These are phyloP conservation scores for Papilio polytes DNA, from an alignment of 1,140 invertebrate species.

Conservation along the genomic window DNA sequence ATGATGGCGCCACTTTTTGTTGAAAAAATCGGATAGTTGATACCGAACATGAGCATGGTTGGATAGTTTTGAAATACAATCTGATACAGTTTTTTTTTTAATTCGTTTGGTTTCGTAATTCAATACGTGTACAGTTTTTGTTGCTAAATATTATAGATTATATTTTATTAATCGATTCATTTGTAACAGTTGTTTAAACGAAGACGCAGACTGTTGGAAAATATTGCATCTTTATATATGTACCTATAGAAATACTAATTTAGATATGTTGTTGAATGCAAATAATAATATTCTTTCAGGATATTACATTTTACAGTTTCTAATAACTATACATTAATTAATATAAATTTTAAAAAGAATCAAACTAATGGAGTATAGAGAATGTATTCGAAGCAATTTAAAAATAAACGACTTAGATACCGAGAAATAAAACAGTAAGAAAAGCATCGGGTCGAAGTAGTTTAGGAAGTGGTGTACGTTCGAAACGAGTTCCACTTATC, in stretches of 20 bases:
- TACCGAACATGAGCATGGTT: slow-evolving; percentile 59
- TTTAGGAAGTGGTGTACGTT: slow-evolving; percentile 58
- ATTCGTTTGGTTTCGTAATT: slow-evolving; percentile 48
- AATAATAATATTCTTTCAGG: too few species aligned
- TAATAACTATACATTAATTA: not conserved
- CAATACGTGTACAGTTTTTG: slow-evolving; percentile 37
- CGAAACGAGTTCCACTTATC: slow-evolving; percentile 76
- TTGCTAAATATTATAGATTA: slow-evolving; percentile 24
- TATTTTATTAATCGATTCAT: slow-evolving; percentile 1
- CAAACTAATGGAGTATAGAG: not conserved
- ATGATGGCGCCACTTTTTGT: slow-evolving; percentile 55
- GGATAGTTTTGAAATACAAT: slow-evolving; percentile 62
- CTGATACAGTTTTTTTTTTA: slow-evolving; percentile 55
- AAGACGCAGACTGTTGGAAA: slow-evolving; percentile 34
- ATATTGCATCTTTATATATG: too few species aligned
- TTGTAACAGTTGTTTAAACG: not conserved
- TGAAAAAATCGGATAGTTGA: slow-evolving; percentile 62
- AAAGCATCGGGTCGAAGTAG: slow-evolving; percentile 48
- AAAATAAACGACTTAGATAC: slow-evolving; percentile 24
- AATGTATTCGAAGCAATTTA: not conserved
- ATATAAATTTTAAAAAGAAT: not conserved
- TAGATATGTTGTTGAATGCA: too few species aligned
- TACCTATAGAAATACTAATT: not conserved
- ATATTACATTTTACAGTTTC: too few species aligned
- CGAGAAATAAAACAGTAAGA: slow-evolving; percentile 45